Evolutionary conservation across 2,888 invertebrate species (phyloP).

Genomic region (Drosophila putrida): DNA sequence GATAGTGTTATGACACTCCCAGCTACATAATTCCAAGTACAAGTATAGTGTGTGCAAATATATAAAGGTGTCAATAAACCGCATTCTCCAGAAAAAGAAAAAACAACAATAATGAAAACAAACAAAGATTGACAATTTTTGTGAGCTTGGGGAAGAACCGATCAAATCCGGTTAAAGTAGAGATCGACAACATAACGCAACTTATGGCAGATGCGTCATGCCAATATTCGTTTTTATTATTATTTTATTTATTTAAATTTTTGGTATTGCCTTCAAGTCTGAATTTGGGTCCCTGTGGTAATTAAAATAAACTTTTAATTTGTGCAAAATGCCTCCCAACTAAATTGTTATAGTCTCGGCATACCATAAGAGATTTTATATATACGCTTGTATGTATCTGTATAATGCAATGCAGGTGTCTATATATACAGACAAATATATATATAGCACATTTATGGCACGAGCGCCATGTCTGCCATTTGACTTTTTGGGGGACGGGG

Average conservation of each 20-base stretch:
- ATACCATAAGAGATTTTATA: background rate
- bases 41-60: slow-evolving; percentile 1
- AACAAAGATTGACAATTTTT: slow-evolving; percentile 53
- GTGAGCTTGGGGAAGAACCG: slow-evolving; percentile 30
- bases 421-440: background rate
- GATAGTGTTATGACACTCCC: slow-evolving; percentile 14
- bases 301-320: slow-evolving; percentile 37
- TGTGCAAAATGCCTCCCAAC: slow-evolving; percentile 7
- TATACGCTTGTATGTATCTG: background rate
- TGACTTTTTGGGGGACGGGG: background rate
- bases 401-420: slow-evolving; percentile 7
- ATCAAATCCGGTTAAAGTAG: slow-evolving; percentile 65
- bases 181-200: slow-evolving; percentile 13
- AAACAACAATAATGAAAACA: slow-evolving; percentile 10
- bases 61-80: slow-evolving; percentile 34
- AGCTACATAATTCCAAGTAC: slow-evolving; percentile 27
- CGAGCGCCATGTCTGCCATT: slow-evolving; percentile 43
- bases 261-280: slow-evolving; percentile 2
- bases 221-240: slow-evolving; percentile 13
- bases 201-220: slow-evolving; percentile 45
- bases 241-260: slow-evolving; percentile 3
- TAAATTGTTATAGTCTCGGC: slow-evolving; percentile 16
- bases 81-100: slow-evolving; percentile 45
- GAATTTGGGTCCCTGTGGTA: slow-evolving; percentile 28
- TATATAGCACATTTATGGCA: slow-evolving; percentile 19